Evolutionary conservation across 2,797 vertebrate genomes (phyloP).

Genomic region (Schizopygopsis malacanthus): DNA sequence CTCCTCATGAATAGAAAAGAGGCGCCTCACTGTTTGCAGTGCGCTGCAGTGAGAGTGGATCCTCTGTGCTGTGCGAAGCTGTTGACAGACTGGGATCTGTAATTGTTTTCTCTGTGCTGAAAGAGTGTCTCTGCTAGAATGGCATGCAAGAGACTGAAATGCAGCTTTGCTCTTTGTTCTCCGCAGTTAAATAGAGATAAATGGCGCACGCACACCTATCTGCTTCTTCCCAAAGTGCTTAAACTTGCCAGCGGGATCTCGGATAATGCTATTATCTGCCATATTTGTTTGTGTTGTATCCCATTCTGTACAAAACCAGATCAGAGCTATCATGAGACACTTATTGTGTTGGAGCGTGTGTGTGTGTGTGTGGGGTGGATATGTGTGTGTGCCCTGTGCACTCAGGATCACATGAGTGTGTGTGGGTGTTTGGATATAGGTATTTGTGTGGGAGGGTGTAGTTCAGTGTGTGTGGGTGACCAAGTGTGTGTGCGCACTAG

Average conservation of each 20-base stretch:
- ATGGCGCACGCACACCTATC: slow-evolving; percentile 60
- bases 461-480: slow-evolving; percentile 58
- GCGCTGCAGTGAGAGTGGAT: slow-evolving; percentile 24
- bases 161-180: slow-evolving; percentile 70
- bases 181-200: slow-evolving; percentile 61
- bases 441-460: slow-evolving; percentile 62
- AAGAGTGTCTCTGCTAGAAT: slow-evolving; percentile 53
- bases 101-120: slow-evolving; percentile 50
- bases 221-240: slow-evolving; percentile 72
- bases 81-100: slow-evolving; percentile 65
- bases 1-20: slow-evolving; percentile 20
- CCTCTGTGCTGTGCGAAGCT: slow-evolving; percentile 35
- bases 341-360: slow-evolving; percentile 55
- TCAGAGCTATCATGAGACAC: slow-evolving; percentile 64
- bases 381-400: slow-evolving; percentile 73
- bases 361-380: slow-evolving; percentile 56
- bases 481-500: slow-evolving; percentile 49
- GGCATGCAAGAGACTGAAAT: slow-evolving; percentile 78
- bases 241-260: slow-evolving; percentile 78
- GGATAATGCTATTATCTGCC: slow-evolving; percentile 75
- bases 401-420: slow-evolving; percentile 67
- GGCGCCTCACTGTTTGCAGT: background rate
- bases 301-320: slow-evolving; percentile 73
- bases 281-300: slow-evolving; percentile 81
- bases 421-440: slow-evolving; percentile 58